Evolutionary conservation across 1,140 invertebrate genomes (phyloP).

Genomic region (Paralvinella palmiformis): DNA sequence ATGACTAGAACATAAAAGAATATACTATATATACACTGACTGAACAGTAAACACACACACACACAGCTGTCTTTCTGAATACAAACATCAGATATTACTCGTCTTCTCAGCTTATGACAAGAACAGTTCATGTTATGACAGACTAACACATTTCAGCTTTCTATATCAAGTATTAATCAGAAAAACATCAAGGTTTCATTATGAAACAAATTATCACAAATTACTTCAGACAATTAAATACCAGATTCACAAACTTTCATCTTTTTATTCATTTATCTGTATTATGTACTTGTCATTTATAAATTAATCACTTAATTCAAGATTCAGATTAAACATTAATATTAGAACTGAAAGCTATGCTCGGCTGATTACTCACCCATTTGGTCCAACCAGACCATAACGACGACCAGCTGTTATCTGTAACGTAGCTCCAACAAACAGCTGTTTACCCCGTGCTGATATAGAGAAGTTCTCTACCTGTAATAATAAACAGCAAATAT

Average conservation of each 20-base stretch:
- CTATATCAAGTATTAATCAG: no score
- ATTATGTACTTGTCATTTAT: neutral
- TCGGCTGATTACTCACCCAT: constrained; percentile 63
- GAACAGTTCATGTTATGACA: no score
- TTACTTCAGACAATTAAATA: no score
- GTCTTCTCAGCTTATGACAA: no score
- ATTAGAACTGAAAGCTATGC: neutral
- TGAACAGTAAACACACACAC: neutral
- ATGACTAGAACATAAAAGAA: constrained; percentile 60
- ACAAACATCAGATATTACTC: no score
- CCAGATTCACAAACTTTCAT: no score
- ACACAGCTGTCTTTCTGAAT: no score
- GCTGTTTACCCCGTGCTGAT: constrained; percentile 91
- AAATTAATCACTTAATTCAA: neutral
- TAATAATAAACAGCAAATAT: neutral
- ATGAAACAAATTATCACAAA: no score
- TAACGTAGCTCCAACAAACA: constrained; percentile 94
- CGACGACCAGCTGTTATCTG: constrained; percentile 87
- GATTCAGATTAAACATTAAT: constrained; percentile 13
- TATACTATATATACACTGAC: neutral
- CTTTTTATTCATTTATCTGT: neutral
- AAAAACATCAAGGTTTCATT: no score
- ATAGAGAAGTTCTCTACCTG: constrained; percentile 93
- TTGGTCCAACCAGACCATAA: constrained; percentile 97
- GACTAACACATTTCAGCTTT: no score